These are phyloP conservation scores for Drosophila fungiperda DNA, from an alignment of 2,888 invertebrate species.

Conservation along the genomic window DNA sequence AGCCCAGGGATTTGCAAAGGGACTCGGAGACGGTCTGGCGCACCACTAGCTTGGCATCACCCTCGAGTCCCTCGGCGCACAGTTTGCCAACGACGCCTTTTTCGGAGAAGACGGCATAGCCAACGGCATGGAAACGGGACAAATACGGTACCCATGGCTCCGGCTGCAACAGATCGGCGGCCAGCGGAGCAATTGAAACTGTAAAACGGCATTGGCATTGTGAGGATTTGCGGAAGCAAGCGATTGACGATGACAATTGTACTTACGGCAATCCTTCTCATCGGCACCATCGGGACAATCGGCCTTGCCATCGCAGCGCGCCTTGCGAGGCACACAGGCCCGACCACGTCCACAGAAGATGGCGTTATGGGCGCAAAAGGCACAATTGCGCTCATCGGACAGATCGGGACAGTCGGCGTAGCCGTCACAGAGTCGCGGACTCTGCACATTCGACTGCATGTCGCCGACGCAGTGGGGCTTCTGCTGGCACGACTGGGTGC, in stretches of 20 bases:
- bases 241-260: conserved; percentile 87
- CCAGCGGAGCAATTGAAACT: conserved; percentile 92
- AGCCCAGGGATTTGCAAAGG: conserved; percentile 91
- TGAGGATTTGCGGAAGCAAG: conserved; percentile 87
- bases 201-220: conserved; percentile 13
- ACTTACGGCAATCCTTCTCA: conserved; percentile 94
- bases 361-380: conserved; percentile 90
- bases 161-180: conserved; percentile 88
- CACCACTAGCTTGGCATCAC: conserved; percentile 85
- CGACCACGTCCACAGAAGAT: conserved; percentile 93
- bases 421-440: conserved; percentile 93
- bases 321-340: conserved; percentile 89
- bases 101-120: conserved; percentile 94
- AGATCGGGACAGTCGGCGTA: conserved; percentile 94
- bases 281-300: conserved; percentile 96
- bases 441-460: conserved; percentile 90
- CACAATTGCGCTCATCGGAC: conserved; percentile 92
- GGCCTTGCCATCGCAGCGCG: conserved; percentile 92
- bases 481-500: conserved; percentile 90
- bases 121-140: conserved; percentile 89
- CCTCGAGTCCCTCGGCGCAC: conserved; percentile 92
- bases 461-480: conserved; percentile 93
- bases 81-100: conserved; percentile 92
- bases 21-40: conserved; percentile 90
- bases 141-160: conserved; percentile 89